phyloP scores from a whole-genome alignment of 2,888 invertebrate genomes.

The Diabrotica balteata region DNA sequence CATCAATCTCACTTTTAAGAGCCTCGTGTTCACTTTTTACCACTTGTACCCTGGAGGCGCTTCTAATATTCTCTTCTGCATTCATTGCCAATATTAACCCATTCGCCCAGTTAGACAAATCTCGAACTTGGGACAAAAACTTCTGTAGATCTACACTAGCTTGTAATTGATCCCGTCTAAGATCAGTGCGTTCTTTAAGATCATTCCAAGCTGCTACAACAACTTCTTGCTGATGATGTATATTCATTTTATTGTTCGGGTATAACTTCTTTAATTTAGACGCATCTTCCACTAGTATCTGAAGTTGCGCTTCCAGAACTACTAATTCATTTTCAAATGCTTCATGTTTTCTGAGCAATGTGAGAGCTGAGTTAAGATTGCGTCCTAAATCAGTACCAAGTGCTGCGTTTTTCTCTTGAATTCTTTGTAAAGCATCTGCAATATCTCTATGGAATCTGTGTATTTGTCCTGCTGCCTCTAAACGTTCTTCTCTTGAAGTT shows the following conservation, averaged over 20 bases:
- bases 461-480: constrained; percentile 95
- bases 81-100: constrained; percentile 78
- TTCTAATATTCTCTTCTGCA: constrained; percentile 82
- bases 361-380: constrained; percentile 86
- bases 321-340: constrained; percentile 92
- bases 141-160: constrained; percentile 90
- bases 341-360: constrained; percentile 86
- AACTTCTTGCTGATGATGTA: constrained; percentile 84
- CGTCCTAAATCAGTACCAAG: constrained; percentile 80
- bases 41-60: constrained; percentile 81
- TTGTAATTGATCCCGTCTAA: constrained; percentile 80
- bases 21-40: constrained; percentile 84
- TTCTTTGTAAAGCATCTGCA: constrained; percentile 86
- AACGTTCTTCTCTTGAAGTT: constrained; percentile 82
- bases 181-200: constrained; percentile 82
- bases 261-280: constrained; percentile 85
- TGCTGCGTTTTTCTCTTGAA: constrained; percentile 87
- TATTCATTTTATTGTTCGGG: constrained; percentile 90
- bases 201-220: constrained; percentile 88
- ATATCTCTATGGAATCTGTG: constrained; percentile 97
- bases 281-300: constrained; percentile 92
- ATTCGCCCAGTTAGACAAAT: constrained; percentile 88
- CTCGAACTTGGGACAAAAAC: constrained; percentile 79
- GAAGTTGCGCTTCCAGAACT: constrained; percentile 89
- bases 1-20: constrained; percentile 85